Conservation (phyloP, 2,113 vertebrate species). For the Chlorocebus sabaeus region DNA sequence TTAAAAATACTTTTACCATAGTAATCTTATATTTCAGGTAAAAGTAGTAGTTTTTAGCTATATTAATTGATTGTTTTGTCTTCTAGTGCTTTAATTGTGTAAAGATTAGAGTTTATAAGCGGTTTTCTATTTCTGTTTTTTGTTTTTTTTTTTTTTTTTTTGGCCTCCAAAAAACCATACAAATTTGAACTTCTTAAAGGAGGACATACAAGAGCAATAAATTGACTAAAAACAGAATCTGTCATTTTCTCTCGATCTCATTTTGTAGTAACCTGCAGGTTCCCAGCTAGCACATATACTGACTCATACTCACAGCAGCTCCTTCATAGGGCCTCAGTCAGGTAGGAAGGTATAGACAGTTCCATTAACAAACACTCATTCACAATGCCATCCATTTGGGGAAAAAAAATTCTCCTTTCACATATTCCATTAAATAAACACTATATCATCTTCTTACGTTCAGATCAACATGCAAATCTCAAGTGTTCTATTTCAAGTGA, state of each 20-base stretch:
- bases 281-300: conserved; percentile 43
- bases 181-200: neutral
- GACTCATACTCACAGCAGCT: conserved; percentile 44
- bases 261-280: conserved; percentile 27
- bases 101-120: neutral
- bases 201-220: conserved; percentile 1
- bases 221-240: neutral
- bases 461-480: neutral
- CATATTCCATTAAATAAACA: conserved; percentile 8
- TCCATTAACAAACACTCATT: neutral
- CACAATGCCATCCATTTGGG: neutral
- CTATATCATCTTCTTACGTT: conserved; percentile 4
- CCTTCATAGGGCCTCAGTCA: conserved; percentile 56
- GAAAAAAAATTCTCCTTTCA: conserved; percentile 30
- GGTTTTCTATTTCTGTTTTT: neutral
- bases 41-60: neutral
- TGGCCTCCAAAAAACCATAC: neutral
- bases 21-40: neutral
- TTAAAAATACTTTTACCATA: neutral
- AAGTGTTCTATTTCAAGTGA: conserved; percentile 45
- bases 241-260: neutral
- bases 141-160: neutral
- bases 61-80: neutral
- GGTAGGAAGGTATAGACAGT: neutral
- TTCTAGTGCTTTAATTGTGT: neutral